Evolutionary conservation across 2,888 invertebrate species (phyloP).

Genomic region (Drosophila peninsularis): DNA sequence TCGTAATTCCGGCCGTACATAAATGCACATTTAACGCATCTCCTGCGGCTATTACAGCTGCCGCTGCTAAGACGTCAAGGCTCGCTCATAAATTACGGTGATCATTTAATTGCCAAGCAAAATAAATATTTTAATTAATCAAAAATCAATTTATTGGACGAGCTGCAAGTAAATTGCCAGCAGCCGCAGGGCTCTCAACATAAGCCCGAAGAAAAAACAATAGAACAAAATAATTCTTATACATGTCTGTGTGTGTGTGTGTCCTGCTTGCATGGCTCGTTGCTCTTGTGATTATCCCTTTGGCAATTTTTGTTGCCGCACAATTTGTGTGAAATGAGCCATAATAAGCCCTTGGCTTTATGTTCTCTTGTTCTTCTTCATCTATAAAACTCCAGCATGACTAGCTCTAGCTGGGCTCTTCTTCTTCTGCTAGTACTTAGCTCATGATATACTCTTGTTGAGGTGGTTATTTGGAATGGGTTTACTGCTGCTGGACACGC

Average conservation of each 20-base stretch:
- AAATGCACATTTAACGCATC: constrained; percentile 47
- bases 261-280: constrained; percentile 43
- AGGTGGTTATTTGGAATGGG: background rate
- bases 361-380: background rate
- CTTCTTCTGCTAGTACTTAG: background rate
- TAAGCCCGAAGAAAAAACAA: constrained; percentile 32
- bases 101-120: constrained; percentile 38
- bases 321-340: constrained; percentile 64
- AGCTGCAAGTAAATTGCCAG: constrained; percentile 9
- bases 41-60: constrained; percentile 14
- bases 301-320: constrained; percentile 14
- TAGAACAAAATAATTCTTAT: constrained; percentile 32
- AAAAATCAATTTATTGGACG: constrained; percentile 39
- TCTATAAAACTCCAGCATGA: constrained; percentile 3
- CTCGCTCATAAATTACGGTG: constrained; percentile 46
- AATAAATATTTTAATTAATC: constrained; percentile 67
- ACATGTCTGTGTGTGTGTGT: constrained; percentile 7
- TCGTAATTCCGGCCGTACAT: constrained; percentile 31
- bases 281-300: constrained; percentile 24
- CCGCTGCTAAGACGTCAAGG: background rate
- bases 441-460: background rate
- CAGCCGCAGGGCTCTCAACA: too few relatives aligned
- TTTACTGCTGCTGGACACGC: too few relatives aligned
- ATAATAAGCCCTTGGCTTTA: constrained; percentile 45
- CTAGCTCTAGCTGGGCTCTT: background rate